phyloP scores from a whole-genome alignment of 2,797 vertebrate genomes.

The Peromyscus attwateri region DNA sequence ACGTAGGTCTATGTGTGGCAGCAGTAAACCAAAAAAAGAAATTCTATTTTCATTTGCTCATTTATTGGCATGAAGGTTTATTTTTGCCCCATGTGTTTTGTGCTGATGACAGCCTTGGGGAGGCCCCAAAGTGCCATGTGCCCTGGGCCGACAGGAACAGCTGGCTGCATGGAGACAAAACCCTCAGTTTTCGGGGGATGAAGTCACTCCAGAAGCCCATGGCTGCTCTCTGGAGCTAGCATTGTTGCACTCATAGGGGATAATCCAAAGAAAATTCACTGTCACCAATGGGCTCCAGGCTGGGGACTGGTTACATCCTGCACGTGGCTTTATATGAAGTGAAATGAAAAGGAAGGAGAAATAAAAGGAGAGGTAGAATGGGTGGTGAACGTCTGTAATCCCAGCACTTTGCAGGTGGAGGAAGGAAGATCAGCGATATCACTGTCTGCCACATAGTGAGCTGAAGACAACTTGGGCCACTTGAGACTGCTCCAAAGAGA shows the following conservation, averaged over 20 bases:
- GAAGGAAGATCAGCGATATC: neutral
- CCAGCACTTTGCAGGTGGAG: too few relatives aligned
- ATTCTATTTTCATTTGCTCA: constrained; percentile 56
- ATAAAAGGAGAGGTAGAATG: too few relatives aligned
- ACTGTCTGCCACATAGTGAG: neutral
- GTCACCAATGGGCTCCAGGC: neutral
- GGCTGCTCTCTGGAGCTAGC: neutral
- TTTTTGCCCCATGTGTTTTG: constrained; percentile 4
- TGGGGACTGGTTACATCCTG: accelerated
- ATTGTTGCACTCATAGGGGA: accelerated
- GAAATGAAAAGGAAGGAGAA: neutral
- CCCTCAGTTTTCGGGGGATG: neutral
- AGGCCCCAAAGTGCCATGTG: neutral
- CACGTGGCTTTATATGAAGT: accelerated
- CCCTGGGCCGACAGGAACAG: neutral
- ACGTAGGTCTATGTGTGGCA: constrained; percentile 17
- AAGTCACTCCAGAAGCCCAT: neutral
- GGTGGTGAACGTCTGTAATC: neutral
- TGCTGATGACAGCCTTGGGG: neutral
- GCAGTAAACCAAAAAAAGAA: constrained; percentile 59
- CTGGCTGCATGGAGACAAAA: neutral
- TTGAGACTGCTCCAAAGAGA: neutral
- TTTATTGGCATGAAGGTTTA: constrained; percentile 29
- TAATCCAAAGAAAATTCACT: neutral
- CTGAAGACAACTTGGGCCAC: neutral